Evolutionary conservation across 2,888 invertebrate genomes (phyloP).

Genomic region (Nomada fabriciana): DNA sequence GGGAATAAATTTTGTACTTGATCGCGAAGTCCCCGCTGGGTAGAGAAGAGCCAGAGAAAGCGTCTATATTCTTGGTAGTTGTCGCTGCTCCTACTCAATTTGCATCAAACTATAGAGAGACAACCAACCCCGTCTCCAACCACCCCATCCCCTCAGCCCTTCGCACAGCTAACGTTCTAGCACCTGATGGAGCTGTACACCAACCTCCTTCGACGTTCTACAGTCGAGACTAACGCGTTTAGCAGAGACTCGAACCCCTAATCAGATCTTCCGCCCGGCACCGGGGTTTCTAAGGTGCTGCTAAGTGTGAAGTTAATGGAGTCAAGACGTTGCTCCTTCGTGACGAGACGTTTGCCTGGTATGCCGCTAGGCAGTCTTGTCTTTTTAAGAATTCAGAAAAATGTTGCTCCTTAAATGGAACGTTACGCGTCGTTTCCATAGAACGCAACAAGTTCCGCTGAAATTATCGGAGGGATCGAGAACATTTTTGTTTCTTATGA

Average conservation of each 20-base stretch:
- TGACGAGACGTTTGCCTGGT: slow-evolving; percentile 27
- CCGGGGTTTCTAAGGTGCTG: slow-evolving; percentile 76
- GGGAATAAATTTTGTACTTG: slow-evolving; percentile 78
- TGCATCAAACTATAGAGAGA: slow-evolving; percentile 80
- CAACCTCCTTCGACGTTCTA: slow-evolving; percentile 63
- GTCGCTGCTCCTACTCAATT: slow-evolving; percentile 80
- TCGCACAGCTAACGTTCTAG: slow-evolving; percentile 56
- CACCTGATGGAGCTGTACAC: slow-evolving; percentile 69
- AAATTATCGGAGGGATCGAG: no score
- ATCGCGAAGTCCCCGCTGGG: slow-evolving; percentile 76
- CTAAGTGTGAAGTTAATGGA: slow-evolving; percentile 85
- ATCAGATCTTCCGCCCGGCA: slow-evolving; percentile 82
- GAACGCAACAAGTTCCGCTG: neutral
- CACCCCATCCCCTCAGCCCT: slow-evolving; percentile 21
- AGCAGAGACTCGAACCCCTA: slow-evolving; percentile 84
- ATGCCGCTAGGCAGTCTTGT: slow-evolving; percentile 17
- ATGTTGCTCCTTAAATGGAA: neutral
- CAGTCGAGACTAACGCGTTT: slow-evolving; percentile 83
- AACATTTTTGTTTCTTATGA: neutral
- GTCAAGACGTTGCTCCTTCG: slow-evolving; percentile 79
- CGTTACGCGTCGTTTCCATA: no score
- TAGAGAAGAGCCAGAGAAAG: slow-evolving; percentile 50
- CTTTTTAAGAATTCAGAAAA: neutral
- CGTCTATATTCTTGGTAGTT: slow-evolving; percentile 71
- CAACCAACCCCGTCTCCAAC: slow-evolving; percentile 58